Base-by-base conservation (phyloP, 2,113 vertebrate species). In the Sceloporus tristichus region DNA sequence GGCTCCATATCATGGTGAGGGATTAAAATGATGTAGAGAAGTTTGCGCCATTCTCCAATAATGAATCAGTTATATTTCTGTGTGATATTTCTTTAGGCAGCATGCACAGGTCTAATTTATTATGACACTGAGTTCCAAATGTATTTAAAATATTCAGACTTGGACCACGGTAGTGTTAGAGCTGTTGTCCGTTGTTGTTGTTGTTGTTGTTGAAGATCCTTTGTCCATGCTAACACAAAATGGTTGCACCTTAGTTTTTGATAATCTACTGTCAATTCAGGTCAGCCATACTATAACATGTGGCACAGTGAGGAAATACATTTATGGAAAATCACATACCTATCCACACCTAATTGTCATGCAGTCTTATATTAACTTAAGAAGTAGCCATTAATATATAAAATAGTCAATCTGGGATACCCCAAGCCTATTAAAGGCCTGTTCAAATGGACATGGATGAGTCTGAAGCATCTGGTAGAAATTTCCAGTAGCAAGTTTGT, bases 1-100 rank as follows among this genome's bases (percentile, higher is more conserved):
- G 91, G 84, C 85, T 93, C 93, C 90, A 88, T 84, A 91, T 85
- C 80, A n/a, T 86, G 2, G 59, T 84, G 89, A 88, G 85, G 73
- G 74, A 93, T 89, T 84, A 84, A 70, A 89, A 86, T 62, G 84
- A 92, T 0, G 7, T 54, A 56, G 89, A 40, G 23, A 87, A 71
- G 70, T 19, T 81, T 87, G 16, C 81, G 90, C 73, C 54, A 78
- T 82, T 90, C 90, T 65, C 42, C 2, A 0, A 0, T 59, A 68
- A 6, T 4, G 2, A 56, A 11, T 62, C 86, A 71, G 70, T 77
- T 79, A 8, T 76, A 84, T 79, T 85, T 89, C 85, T 91, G 88
- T 82, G 79, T 59, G 73, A 87, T 85, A 4, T 1, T 80, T 88
- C 13, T 79, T 0, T 7, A 86, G 88, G 85, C 75, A 88, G 68